Evolutionary conservation across 2,888 invertebrate species (phyloP).

Genomic region (Dione juno): DNA sequence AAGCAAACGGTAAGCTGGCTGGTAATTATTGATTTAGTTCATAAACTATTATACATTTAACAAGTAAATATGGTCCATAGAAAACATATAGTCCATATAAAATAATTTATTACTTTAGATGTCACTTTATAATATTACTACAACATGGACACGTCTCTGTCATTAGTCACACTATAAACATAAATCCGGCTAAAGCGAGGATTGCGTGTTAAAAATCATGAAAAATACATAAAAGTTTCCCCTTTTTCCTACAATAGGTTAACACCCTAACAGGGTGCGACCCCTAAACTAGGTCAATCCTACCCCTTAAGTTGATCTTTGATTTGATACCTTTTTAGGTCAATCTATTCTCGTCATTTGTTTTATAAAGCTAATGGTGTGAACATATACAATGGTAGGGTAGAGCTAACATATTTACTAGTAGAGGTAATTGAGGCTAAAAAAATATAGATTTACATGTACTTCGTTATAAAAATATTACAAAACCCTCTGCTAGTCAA

Average conservation of each 20-base stretch:
- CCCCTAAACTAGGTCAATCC: slow-evolving; percentile 48
- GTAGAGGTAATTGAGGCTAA: not conserved
- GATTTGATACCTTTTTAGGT: slow-evolving; percentile 27
- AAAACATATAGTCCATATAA: not conserved
- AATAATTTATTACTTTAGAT: not conserved
- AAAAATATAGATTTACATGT: not conserved
- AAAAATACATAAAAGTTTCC: slow-evolving; percentile 37
- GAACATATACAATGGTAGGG: not conserved
- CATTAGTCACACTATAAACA: slow-evolving; percentile 35
- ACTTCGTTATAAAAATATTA: too few relatives aligned
- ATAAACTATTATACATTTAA: too few relatives aligned
- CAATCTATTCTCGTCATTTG: slow-evolving; percentile 29
- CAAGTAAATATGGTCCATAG: too few relatives aligned
- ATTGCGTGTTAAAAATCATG: slow-evolving; percentile 55
- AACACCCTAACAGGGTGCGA: slow-evolving; percentile 46
- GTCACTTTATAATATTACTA: not conserved
- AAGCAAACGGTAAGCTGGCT: too few relatives aligned
- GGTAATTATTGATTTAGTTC: too few relatives aligned
- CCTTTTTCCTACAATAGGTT: slow-evolving; percentile 42
- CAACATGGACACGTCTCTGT: not conserved
- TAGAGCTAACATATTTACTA: not conserved
- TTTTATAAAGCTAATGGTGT: slow-evolving; percentile 14
- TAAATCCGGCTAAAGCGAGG: slow-evolving; percentile 45
- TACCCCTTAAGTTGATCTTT: slow-evolving; percentile 36
- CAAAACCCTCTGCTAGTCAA: too few relatives aligned